Evolutionary conservation across 2,113 vertebrate species (phyloP), one percentile per base, ranked within the genome.

Genomic region (Chloebia gouldiae): DNA sequence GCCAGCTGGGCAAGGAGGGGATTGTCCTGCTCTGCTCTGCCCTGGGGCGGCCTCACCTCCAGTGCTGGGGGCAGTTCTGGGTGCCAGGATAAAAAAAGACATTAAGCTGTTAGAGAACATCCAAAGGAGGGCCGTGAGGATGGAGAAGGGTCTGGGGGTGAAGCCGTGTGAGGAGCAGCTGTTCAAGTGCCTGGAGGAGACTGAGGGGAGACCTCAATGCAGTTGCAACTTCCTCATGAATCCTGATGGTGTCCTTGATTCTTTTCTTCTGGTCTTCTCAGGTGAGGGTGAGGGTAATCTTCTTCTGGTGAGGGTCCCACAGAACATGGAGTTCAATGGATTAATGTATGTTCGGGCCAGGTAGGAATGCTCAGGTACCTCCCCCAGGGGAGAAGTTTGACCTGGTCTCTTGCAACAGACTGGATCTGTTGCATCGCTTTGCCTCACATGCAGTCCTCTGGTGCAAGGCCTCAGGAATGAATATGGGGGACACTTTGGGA

Each of bases 51-150:
- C 40, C 59, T 84, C 50, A 68, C 27, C 31, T 60, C 5, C 0
- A 60, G 45, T 7, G 11, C 53, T 23, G 44, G 53, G 51, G 17
- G 3, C 31, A 68, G 22, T 1, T 28, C 8, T 7, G 37, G 18
- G 22, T 2, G 5, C 44, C 9, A 51, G 2, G 8, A 1, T 7
- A 6, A 3, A 11, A 39, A 77, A 60, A 13, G 9, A 15, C 3
- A 39, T 28, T 1, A 2, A 39, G 0, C 5, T 51, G 1, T 12
- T 60, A 37, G 0, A 27, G 27, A 37, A 3, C 0, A 0, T 44
- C 27, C 22, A 51, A 15, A 68, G 53, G 37, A 68, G 33, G 0
- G 11, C 44, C 37, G 2, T 0, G 0, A 44, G 0, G 14, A 22
- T 27, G 37, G 11, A 4, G 27, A 69, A 51, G 22, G 16, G 2